These are phyloP conservation scores for Sesamia inferens DNA, from an alignment of 2,888 invertebrate genomes.

Conservation along the genomic window DNA sequence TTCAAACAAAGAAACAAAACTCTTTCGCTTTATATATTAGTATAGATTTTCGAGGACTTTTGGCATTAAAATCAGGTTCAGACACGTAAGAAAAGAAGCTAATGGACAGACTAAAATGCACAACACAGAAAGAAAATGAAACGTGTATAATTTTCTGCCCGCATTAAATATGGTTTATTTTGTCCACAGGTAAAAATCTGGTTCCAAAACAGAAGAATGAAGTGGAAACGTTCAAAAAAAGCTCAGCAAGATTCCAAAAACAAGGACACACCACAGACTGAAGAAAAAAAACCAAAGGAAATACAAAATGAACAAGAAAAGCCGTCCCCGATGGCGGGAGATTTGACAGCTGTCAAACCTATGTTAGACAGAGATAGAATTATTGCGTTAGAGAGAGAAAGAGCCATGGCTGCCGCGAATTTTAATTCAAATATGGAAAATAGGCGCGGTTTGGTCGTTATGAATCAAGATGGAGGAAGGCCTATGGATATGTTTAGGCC, in stretches of 20 bases:
- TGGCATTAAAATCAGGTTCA: too few relatives aligned
- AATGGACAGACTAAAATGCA: too few relatives aligned
- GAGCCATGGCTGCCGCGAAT: conserved; percentile 87
- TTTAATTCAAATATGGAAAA: conserved; percentile 89
- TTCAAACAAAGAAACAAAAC: too few relatives aligned
- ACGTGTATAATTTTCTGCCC: too few relatives aligned
- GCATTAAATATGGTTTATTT: conserved; percentile 25
- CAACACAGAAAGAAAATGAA: too few relatives aligned
- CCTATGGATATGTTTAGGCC: conserved; percentile 89
- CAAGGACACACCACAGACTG: conserved; percentile 82
- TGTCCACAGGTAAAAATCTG: conserved; percentile 97
- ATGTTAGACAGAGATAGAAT: conserved; percentile 87
- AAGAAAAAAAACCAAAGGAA: conserved; percentile 83
- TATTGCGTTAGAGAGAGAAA: conserved; percentile 85
- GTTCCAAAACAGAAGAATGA: conserved; percentile 99
- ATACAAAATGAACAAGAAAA: conserved; percentile 78
- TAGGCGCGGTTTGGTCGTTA: conserved; percentile 84
- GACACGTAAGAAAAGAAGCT: too few relatives aligned
- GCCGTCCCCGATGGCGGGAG: conserved; percentile 79
- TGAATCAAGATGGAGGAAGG: conserved; percentile 86
- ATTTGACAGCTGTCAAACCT: conserved; percentile 88
- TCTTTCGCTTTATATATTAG: too few relatives aligned
- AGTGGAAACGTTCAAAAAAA: conserved; percentile 99
- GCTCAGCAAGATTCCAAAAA: conserved; percentile 96
- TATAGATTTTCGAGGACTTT: too few relatives aligned